A percentile compares a stretch with the other conserved stretches of the same genome.
Conservation (phyloP, 2,888 invertebrate species). For the Himalopsyche tibetana region DNA sequence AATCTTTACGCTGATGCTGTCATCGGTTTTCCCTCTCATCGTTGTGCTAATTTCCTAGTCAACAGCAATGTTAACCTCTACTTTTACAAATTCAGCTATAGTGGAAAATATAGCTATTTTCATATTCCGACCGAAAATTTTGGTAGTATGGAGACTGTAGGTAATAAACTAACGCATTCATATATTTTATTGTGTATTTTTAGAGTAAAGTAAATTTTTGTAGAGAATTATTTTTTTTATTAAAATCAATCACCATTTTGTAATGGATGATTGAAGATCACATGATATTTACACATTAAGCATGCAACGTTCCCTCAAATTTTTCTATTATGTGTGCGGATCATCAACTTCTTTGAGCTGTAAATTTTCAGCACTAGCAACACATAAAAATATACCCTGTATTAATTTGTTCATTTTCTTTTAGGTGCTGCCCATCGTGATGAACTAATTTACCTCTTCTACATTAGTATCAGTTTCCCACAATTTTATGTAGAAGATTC, state of each 20-base stretch:
- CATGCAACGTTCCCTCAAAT: too few species aligned
- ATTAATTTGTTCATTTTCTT: background rate
- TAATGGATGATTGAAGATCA: too few species aligned
- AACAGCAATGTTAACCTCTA: conserved; percentile 77
- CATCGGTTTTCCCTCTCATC: conserved; percentile 78
- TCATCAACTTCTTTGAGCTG: too few species aligned
- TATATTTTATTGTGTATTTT: too few species aligned
- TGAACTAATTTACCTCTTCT: conserved; percentile 53
- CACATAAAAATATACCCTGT: too few species aligned
- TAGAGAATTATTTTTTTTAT: too few species aligned
- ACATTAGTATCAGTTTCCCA: conserved; percentile 45
- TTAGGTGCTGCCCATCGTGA: conserved; percentile 54
- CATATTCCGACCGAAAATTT: conserved; percentile 74
- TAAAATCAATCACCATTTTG: too few species aligned
- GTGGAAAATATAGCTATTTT: conserved; percentile 79
- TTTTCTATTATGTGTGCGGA: too few species aligned
- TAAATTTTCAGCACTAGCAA: too few species aligned
- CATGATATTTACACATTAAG: too few species aligned
- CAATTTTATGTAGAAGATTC: conserved; percentile 41
- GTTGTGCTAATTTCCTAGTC: conserved; percentile 79
- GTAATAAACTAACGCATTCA: too few species aligned
- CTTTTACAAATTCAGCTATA: conserved; percentile 80
- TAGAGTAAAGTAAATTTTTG: too few species aligned
- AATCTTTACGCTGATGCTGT: conserved; percentile 79
- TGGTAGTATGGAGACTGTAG: background rate